Evolutionary conservation across 2,113 vertebrate species (phyloP), one percentile per base, ranked within the genome.

Genomic region (Peromyscus maniculatus): DNA sequence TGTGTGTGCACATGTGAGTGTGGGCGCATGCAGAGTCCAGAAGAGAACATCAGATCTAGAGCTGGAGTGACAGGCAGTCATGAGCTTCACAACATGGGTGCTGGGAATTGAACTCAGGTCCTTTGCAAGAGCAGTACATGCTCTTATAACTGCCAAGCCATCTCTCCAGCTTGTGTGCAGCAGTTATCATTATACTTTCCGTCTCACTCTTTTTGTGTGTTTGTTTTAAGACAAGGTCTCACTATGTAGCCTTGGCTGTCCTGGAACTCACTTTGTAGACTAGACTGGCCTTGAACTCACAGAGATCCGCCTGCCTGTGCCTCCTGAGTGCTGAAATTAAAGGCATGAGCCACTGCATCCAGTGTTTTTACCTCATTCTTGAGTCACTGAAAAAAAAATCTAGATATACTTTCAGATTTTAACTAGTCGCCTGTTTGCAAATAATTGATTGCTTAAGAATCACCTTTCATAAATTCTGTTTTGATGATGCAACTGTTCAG

Each of bases 381-480:
- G 49, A 95, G 77, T 94, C 88, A 91, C 15, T 95, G 26, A 21
- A 59, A 75, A 72, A 72, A 43, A 74, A 62, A 28, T 62, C 36
- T 92, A 89, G 75, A 74, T 84, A 22, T 26, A 33, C 13, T 86
- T 36, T 87, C 74, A 87, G 43, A 92, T 77, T 95, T 94, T 90
- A 95, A 79, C 46, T 59, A 46, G 59, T 87, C 77, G 10, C 39
- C 13, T 83, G 83, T 87, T 92, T 92, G 74, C 66, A 97, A 64
- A 82, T 94, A 77, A 77, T 64, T 15, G 49, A 64, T 96, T 96
- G 72, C 59, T 69, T 94, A 92, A 94, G 33, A 94, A 90, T 86
- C 71, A 91, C 57, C 17, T 95, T 93, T 87, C 57, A 94, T 95
- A 89, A 89, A 75, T 95, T 95, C n/a, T 91, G 21, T 91, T 93